Conservation (phyloP, 2,797 vertebrate genomes). For the Eulemur coronatus region DNA sequence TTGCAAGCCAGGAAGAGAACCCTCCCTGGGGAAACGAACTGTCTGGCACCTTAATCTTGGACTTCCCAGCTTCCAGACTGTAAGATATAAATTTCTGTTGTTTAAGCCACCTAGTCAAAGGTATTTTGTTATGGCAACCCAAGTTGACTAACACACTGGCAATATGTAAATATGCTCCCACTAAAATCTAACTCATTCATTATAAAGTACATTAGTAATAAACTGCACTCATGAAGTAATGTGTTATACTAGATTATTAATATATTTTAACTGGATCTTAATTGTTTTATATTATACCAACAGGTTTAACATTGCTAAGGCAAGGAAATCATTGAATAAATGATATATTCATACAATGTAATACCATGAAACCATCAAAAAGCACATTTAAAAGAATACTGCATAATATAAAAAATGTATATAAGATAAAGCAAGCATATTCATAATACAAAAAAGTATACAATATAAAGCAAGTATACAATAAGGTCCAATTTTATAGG, state of each 20-base stretch:
- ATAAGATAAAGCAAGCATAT: background rate
- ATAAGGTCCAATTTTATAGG: background rate
- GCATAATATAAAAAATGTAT: background rate
- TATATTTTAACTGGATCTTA: background rate
- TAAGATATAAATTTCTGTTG: background rate
- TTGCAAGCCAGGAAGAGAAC: background rate
- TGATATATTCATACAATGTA: background rate
- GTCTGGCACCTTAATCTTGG: background rate
- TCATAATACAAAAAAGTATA: background rate
- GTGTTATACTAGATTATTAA: background rate
- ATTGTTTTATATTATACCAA: background rate
- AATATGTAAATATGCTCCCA: background rate
- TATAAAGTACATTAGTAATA: constrained; percentile 23
- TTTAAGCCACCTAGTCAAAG: background rate
- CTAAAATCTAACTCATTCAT: constrained; percentile 27
- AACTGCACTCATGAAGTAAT: background rate
- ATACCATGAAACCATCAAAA: background rate
- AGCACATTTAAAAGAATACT: background rate
- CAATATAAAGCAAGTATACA: background rate
- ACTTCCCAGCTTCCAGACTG: background rate
- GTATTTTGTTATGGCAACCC: background rate
- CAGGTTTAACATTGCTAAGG: background rate
- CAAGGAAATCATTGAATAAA: background rate
- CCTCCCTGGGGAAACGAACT: background rate
- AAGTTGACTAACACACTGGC: background rate